These are phyloP conservation scores for Rhinophrynus dorsalis DNA, from an alignment of 2,797 vertebrate species.

Conservation along the genomic window DNA sequence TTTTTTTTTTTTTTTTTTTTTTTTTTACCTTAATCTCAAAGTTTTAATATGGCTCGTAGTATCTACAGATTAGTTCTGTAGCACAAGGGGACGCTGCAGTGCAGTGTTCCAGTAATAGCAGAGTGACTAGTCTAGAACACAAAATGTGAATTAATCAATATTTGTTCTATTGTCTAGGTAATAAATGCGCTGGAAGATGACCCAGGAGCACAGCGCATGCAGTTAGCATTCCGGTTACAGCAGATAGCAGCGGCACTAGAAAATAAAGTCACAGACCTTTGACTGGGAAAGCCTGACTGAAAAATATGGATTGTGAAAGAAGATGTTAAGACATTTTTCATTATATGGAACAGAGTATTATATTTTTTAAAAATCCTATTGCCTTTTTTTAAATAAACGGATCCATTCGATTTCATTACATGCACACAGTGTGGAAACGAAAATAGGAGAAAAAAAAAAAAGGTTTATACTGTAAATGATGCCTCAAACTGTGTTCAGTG, in stretches of 20 bases:
- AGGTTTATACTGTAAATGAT: conserved; percentile 72
- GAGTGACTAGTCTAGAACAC: too few relatives aligned
- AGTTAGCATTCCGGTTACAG: conserved; percentile 94
- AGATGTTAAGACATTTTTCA: conserved; percentile 68
- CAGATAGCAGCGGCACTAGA: conserved; percentile 93
- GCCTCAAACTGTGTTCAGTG: conserved; percentile 62
- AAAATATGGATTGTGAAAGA: conserved; percentile 47
- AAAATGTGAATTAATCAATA: too few relatives aligned
- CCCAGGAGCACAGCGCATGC: conserved; percentile 94
- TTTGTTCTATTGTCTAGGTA: conserved; percentile 74
- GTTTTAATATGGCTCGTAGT: too few relatives aligned
- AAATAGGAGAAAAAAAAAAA: neutral
- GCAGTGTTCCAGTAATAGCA: too few relatives aligned
- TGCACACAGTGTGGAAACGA: conserved; percentile 12
- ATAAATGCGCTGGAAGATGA: conserved; percentile 94
- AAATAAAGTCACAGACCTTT: conserved; percentile 98
- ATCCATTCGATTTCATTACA: conserved; percentile 22
- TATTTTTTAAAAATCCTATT: conserved; percentile 70
- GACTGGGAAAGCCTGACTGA: conserved; percentile 61
- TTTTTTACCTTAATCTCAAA: too few relatives aligned
- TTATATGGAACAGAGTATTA: conserved; percentile 70
- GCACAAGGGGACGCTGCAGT: too few relatives aligned
- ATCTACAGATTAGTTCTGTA: too few relatives aligned
- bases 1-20: too few relatives aligned
- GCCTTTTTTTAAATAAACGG: conserved; percentile 64